Conservation (phyloP, 2,888 invertebrate species). For the Drosophila pseudotakahashii region DNA sequence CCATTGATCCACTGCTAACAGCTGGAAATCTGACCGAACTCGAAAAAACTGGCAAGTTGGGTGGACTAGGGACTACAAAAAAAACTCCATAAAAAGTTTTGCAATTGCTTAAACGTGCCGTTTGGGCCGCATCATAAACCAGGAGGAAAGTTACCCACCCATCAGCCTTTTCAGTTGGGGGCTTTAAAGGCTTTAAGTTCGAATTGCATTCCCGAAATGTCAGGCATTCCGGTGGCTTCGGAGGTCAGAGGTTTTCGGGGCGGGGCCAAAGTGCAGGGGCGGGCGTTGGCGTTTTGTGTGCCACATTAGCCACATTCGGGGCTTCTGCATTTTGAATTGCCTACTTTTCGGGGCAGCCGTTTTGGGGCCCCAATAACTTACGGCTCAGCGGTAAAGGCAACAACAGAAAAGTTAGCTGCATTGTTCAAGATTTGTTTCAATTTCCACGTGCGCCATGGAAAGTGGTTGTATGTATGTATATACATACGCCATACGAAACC, state of each 20-base stretch:
- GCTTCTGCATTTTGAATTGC: constrained; percentile 39
- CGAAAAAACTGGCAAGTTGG: too few species aligned
- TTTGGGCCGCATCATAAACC: constrained; percentile 46
- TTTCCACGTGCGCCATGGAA: constrained; percentile 22
- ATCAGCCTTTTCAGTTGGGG: not conserved
- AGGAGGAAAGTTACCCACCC: not conserved
- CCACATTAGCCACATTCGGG: constrained; percentile 40
- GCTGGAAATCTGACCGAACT: constrained; percentile 12
- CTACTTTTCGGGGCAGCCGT: constrained; percentile 45
- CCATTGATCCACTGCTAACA: constrained; percentile 18
- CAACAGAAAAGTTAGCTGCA: constrained; percentile 43
- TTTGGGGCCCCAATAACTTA: constrained; percentile 63
- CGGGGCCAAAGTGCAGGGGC: not conserved
- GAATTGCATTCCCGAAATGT: constrained; percentile 16
- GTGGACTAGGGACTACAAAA: not conserved
- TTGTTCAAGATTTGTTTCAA: constrained; percentile 61
- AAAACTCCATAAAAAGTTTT: constrained; percentile 53
- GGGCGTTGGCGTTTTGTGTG: not conserved
- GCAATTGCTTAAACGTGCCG: constrained; percentile 76
- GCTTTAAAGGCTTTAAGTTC: constrained; percentile 38
- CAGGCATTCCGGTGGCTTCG: not conserved
- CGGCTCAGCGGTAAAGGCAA: constrained; percentile 31
- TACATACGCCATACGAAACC: constrained; percentile 4
- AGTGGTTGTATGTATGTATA: not conserved
- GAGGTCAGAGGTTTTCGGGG: not conserved